Evolutionary conservation across 2,888 invertebrate species (phyloP).

Genomic region (Epiblema foenella): DNA sequence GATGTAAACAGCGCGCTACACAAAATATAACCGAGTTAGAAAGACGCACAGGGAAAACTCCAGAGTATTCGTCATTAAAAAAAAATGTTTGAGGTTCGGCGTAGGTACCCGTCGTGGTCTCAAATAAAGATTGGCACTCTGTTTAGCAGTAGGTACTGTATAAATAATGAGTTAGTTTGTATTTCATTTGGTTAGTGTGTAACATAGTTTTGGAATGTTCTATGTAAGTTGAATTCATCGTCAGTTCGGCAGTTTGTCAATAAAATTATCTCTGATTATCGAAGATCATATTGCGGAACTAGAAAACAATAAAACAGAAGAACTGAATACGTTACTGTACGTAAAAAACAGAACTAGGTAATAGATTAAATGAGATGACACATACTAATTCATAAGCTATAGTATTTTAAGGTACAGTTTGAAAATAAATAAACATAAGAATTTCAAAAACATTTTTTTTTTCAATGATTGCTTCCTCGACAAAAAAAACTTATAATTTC

Average conservation of each 20-base stretch:
- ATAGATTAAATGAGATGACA: neutral
- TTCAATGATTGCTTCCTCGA: too few species aligned
- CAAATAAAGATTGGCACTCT: neutral
- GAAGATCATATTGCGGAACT: neutral
- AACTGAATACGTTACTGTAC: neutral
- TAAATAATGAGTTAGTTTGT: too few species aligned
- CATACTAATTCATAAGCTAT: neutral
- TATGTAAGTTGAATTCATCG: neutral
- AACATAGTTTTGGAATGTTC: neutral
- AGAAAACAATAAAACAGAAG: too few species aligned
- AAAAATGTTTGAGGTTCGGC: neutral
- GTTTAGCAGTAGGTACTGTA: neutral
- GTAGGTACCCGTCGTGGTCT: neutral
- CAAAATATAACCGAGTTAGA: slow-evolving; percentile 75
- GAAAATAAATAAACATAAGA: too few species aligned
- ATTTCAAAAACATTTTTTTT: too few species aligned
- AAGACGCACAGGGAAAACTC: slow-evolving; percentile 59
- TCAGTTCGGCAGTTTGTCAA: neutral
- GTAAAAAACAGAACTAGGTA: neutral
- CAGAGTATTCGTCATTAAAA: slow-evolving; percentile 53
- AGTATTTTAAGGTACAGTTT: too few species aligned
- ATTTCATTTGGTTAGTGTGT: neutral
- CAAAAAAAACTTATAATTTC: too few species aligned
- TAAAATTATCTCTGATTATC: too few species aligned
- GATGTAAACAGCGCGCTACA: slow-evolving; percentile 73